A percentile compares a stretch with the other conserved stretches of the same genome.
These are phyloP conservation scores for Papilio polytes DNA, from an alignment of 1,140 invertebrate genomes.

Conservation along the genomic window DNA sequence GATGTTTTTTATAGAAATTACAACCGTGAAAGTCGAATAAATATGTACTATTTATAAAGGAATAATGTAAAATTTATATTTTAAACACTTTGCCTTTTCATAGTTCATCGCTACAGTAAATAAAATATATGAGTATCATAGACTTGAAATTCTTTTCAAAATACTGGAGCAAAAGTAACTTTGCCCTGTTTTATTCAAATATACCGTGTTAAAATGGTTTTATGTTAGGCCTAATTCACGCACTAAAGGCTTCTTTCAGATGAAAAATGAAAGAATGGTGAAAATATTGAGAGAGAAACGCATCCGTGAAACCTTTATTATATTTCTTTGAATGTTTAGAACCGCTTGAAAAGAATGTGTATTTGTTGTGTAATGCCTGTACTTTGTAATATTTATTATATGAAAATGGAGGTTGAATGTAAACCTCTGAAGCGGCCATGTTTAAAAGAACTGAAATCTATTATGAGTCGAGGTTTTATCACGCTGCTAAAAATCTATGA, in stretches of 20 bases:
- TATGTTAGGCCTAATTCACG: conserved; percentile 37
- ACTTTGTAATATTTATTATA: conserved; percentile 30
- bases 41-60: not conserved
- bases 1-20: not conserved
- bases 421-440: not conserved
- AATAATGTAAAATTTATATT: not conserved
- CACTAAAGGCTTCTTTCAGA: conserved; percentile 35
- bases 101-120: not conserved
- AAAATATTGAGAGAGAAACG: conserved; percentile 38
- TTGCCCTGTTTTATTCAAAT: conserved; percentile 33
- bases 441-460: not conserved
- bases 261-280: conserved; percentile 35
- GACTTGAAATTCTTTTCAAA: conserved; percentile 27
- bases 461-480: not conserved
- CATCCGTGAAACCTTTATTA: conserved; percentile 34
- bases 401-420: conserved; percentile 13
- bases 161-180: conserved; percentile 32
- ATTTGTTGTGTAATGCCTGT: conserved; percentile 27
- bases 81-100: not conserved
- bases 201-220: conserved; percentile 38
- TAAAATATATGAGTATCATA: conserved; percentile 2
- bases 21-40: not conserved
- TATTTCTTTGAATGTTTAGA: conserved; percentile 37
- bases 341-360: conserved; percentile 29
- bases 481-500: too few relatives aligned